phyloP scores from a whole-genome alignment of 2,888 invertebrate species.

The Mechanitis messenoides region DNA sequence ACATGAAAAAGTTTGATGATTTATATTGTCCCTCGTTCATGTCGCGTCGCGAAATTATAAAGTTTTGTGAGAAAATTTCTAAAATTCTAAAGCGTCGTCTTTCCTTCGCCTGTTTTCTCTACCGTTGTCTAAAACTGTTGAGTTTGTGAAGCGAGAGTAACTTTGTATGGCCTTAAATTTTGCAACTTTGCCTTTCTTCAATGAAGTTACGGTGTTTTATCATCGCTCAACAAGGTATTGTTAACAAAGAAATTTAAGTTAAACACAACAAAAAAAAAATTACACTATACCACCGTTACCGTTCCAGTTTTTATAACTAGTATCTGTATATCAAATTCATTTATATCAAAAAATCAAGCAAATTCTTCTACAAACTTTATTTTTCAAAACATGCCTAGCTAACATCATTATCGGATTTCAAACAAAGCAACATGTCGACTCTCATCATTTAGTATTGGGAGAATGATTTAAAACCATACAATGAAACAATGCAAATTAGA shows the following conservation, averaged over 20 bases:
- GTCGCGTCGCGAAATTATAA: constrained; percentile 49
- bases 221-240: constrained; percentile 64
- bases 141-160: constrained; percentile 61
- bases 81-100: constrained; percentile 67
- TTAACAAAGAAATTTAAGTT: constrained; percentile 47
- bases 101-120: constrained; percentile 40
- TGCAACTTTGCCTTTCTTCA: constrained; percentile 52
- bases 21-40: constrained; percentile 27
- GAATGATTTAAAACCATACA: constrained; percentile 13
- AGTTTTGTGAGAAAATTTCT: constrained; percentile 67
- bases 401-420: too few species aligned
- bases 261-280: not conserved
- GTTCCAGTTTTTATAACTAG: too few species aligned
- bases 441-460: constrained; percentile 1
- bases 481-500: constrained; percentile 11
- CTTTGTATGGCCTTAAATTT: constrained; percentile 70
- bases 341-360: too few species aligned
- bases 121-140: constrained; percentile 50
- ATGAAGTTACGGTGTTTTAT: constrained; percentile 59
- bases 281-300: too few species aligned
- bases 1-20: constrained; percentile 23
- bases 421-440: not conserved
- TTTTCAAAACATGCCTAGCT: too few species aligned
- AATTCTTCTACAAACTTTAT: too few species aligned
- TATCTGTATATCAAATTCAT: too few species aligned